phyloP scores from a whole-genome alignment of 2,888 invertebrate species.

The Macrosiphum euphorbiae region DNA sequence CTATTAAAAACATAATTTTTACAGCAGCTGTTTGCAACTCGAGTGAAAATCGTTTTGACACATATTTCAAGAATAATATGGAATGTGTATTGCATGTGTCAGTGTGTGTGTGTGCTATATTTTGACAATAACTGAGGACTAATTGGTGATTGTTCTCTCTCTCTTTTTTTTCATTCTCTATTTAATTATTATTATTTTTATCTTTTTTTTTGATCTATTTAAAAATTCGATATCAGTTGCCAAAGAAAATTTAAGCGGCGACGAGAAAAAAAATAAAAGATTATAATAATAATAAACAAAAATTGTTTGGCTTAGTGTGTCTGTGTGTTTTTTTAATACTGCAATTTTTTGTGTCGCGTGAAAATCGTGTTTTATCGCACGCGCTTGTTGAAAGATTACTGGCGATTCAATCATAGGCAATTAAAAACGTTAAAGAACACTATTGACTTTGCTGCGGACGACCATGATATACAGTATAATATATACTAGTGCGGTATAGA shows the following conservation, averaged over 20 bases:
- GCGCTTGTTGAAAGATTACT: conserved; percentile 3
- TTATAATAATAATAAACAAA: conserved; percentile 12
- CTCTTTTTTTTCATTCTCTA: not conserved
- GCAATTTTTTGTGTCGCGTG: not conserved
- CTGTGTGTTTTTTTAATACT: not conserved
- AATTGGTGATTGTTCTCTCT: conserved; percentile 38
- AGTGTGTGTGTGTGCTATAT: not conserved
- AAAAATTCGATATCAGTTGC: conserved; percentile 18
- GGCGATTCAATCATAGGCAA: conserved; percentile 25
- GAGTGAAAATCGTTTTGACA: conserved; percentile 43
- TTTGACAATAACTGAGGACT: conserved; percentile 26
- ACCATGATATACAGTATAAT: not conserved
- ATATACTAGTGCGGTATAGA: not conserved
- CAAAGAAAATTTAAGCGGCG: conserved; percentile 28
- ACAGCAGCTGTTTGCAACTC: conserved; percentile 29
- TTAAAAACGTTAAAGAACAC: conserved; percentile 24
- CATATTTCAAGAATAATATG: conserved; percentile 22
- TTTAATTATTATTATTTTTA: not conserved
- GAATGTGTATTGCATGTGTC: conserved; percentile 8
- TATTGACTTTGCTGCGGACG: not conserved
- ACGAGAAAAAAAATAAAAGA: not conserved
- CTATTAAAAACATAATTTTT: conserved; percentile 49
- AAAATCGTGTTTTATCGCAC: not conserved
- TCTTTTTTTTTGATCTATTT: conserved; percentile 31
- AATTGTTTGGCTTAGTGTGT: not conserved